These are phyloP conservation scores for Serilophus lunatus DNA, from an alignment of 2,113 vertebrate species.

Conservation along the genomic window DNA sequence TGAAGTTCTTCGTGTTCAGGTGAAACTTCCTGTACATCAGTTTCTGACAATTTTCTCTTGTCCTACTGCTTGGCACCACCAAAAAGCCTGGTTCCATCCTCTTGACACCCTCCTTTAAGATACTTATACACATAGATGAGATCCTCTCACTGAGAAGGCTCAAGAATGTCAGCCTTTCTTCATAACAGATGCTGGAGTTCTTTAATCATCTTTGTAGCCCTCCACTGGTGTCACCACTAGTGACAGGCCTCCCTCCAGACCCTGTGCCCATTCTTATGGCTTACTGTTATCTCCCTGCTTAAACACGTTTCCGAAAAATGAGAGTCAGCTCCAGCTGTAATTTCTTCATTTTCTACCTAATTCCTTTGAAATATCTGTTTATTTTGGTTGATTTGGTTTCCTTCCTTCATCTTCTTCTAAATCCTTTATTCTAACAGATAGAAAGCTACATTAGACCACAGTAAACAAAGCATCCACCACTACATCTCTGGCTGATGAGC, in stretches of 20 bases:
- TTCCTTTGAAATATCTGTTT: neutral
- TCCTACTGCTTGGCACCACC: rapidly evolving
- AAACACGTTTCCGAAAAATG: neutral
- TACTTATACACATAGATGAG: rapidly evolving
- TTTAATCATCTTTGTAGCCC: neutral
- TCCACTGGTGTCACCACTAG: neutral
- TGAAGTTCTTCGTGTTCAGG: neutral
- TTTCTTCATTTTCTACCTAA: neutral
- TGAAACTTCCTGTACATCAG: neutral
- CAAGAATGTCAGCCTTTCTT: neutral
- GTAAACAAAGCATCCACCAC: neutral
- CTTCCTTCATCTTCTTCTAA: neutral
- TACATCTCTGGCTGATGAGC: neutral
- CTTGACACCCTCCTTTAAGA: neutral
- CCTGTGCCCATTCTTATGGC: neutral
- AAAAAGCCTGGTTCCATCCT: neutral
- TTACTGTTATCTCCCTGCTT: neutral
- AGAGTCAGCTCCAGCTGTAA: neutral
- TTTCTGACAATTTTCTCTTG: neutral
- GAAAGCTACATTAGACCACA: neutral
- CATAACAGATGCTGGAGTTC: neutral
- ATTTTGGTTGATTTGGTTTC: neutral
- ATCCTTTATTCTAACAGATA: neutral
- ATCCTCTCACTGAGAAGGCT: too few relatives aligned
- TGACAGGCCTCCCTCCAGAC: neutral